Base-by-base conservation (phyloP, 2,888 invertebrate species). In the Dolomedes plantarius region DNA sequence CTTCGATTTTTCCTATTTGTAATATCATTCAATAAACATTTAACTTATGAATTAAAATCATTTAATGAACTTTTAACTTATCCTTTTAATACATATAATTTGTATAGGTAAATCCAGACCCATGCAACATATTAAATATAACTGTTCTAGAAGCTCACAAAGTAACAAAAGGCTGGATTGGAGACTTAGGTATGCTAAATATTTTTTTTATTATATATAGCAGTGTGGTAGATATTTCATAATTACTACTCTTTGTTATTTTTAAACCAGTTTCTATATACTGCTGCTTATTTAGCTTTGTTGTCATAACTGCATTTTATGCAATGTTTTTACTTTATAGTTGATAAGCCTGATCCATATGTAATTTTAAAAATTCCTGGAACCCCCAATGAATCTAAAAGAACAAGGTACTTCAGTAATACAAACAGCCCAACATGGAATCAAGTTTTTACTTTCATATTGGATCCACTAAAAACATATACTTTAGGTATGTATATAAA, bases 261-360 rank as follows among this genome's bases (percentile, higher is more conserved):
- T n/a, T n/a, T n/a, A n/a, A n/a, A n/a, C n/a, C n/a, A n/a, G n/a
- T n/a, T n/a, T n/a, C n/a, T n/a, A n/a, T n/a, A n/a, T n/a, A n/a
- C n/a, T n/a, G n/a, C n/a, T n/a, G n/a, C n/a, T n/a, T n/a, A n/a
- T n/a, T n/a, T n/a, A n/a, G n/a, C n/a, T n/a, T n/a, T n/a, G n/a
- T n/a, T n/a, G n/a, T n/a, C n/a, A n/a, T n/a, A n/a, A n/a, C n/a
- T n/a, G n/a, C n/a, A n/a, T n/a, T n/a, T n/a, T n/a, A n/a, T n/a
- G n/a, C n/a, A 36, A 64, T 23, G 64, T 64, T 6, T 9, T 67
- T 41, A 7, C 16, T 73, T 73, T 9, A 19, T 88, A 91, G 91
- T 91, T 82, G 91, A 91, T 86, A 91, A 91, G 0, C 92, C 92
- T 11, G 92, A 92, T 88, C 92, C 92, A 0, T 92, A 92, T 86